phyloP scores from a whole-genome alignment of 2,888 invertebrate species.

The Drosophila imparisetae region DNA sequence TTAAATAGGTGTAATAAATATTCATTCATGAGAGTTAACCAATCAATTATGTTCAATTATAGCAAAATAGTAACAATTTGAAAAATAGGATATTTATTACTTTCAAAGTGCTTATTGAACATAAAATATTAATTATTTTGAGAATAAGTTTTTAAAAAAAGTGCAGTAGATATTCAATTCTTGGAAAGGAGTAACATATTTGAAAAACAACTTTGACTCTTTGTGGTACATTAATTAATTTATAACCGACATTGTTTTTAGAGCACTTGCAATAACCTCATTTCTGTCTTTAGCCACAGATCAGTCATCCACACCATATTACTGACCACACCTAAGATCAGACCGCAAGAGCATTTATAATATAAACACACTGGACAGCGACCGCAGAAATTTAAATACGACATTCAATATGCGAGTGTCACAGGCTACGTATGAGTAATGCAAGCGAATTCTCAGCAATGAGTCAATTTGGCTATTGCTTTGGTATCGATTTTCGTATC shows the following conservation, averaged over 20 bases:
- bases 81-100: not conserved
- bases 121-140: not conserved
- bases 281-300: constrained; percentile 22
- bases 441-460: constrained; percentile 30
- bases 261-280: constrained; percentile 33
- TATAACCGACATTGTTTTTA: not conserved
- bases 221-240: not conserved
- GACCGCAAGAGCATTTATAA: constrained; percentile 48
- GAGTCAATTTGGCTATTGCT: constrained; percentile 42
- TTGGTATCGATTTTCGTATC: constrained; percentile 1
- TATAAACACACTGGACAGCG: constrained; percentile 26
- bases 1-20: not conserved
- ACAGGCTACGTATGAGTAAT: constrained; percentile 71
- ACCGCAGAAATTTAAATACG: constrained; percentile 58
- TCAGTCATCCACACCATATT: constrained; percentile 30
- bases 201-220: not conserved
- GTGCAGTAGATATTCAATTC: not conserved
- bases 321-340: constrained; percentile 50
- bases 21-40: not conserved
- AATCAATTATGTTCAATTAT: not conserved
- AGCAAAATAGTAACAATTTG: not conserved
- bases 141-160: fast-evolving
- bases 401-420: constrained; percentile 31
- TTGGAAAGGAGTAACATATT: not conserved
- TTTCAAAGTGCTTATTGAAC: not conserved